Conservation (phyloP, 2,113 vertebrate species). For the Oncorhynchus gorbuscha region DNA sequence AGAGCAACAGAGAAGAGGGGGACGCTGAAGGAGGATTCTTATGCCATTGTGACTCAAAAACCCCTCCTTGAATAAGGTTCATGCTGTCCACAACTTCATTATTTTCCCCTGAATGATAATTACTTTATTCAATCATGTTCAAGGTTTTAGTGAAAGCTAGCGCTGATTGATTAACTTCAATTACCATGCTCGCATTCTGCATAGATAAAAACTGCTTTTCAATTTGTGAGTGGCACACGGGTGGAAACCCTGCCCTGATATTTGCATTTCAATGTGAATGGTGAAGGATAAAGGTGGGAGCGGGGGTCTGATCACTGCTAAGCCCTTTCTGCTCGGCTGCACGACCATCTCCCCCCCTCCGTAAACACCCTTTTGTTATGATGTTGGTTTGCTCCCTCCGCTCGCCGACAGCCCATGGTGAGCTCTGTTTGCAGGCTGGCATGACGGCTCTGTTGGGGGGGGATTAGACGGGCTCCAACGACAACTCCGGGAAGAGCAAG, state of each 20-base stretch:
- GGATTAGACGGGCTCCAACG: conserved; percentile 66
- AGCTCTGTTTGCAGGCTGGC: conserved; percentile 82
- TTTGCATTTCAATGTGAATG: conserved; percentile 99
- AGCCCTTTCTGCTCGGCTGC: conserved; percentile 98
- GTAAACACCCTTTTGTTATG: conserved; percentile 95
- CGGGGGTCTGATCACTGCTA: conserved; percentile 98
- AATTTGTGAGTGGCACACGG: conserved; percentile 99
- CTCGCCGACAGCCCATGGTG: conserved; percentile 75
- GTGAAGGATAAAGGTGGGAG: conserved; percentile 98
- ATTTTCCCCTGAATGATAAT: conserved; percentile 99
- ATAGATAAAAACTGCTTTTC: conserved; percentile 99
- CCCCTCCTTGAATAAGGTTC: conserved; percentile 99
- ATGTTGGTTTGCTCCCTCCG: conserved; percentile 86
- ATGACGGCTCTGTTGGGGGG: conserved; percentile 73
- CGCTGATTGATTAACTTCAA: conserved; percentile 99
- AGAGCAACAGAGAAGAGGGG: conserved; percentile 55
- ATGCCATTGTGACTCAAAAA: conserved; percentile 99
- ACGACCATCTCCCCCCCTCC: conserved; percentile 72
- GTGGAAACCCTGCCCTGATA: conserved; percentile 98
- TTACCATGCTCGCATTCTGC: conserved; percentile 99
- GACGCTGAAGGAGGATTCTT: conserved; percentile 94
- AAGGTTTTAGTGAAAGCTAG: conserved; percentile 99
- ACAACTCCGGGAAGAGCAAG: conserved; percentile 57
- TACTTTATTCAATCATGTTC: conserved; percentile 99
- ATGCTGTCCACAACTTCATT: conserved; percentile 99